Base-by-base conservation (phyloP, 2,797 vertebrate species). In the Manis javanica region DNA sequence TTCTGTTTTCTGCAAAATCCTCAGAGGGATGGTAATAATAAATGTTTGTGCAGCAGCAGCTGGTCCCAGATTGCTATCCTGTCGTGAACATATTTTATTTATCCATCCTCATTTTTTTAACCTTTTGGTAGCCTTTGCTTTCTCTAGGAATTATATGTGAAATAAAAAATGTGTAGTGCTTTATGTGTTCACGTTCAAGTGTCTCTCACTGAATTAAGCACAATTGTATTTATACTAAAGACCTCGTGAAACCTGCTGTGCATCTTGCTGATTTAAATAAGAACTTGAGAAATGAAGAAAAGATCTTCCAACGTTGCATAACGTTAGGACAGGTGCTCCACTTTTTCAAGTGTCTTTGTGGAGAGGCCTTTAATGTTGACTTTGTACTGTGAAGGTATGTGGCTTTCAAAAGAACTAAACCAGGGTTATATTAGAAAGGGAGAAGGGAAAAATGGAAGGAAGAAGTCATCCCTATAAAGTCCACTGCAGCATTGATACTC, bases 1-100 rank as follows among this genome's bases (percentile, higher is more conserved):
- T 91, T 92, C 93, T 97, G 24, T 97, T 97, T 98, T 97, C 97
- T 96, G 26, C 71, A 83, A 95, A 90, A 64, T 46, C 51, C 82
- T 98, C 94, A 91, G 97, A 94, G 83, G 94, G 96, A 97, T 97
- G 96, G 97, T 95, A 97, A 97, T 94, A 97, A 98, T 97, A 97
- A 97, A 97, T 92, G 53, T 97, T 98, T 98, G 96, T 68, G 97
- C 90, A 96, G 96, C 90, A 98, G 31, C 96, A 97, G 90, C 98
- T 98, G 95, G 37, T 95, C 97, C 90, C 93, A 96, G 93, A 96
- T 96, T 95, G 93, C 97, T 96, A 86, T 93, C 91, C 79, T 96
- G 95, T 90, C 77, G 10, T 16, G 72, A 97, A 90, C 51, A 78
- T 72, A 55, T 74, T 97, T 98, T 94, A 94, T 97, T 97, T 96